Percentiles rank a stretch among this genome's conserved stretches.
phyloP scores from a whole-genome alignment of 1,140 invertebrate species.

The Magallana angulata region DNA sequence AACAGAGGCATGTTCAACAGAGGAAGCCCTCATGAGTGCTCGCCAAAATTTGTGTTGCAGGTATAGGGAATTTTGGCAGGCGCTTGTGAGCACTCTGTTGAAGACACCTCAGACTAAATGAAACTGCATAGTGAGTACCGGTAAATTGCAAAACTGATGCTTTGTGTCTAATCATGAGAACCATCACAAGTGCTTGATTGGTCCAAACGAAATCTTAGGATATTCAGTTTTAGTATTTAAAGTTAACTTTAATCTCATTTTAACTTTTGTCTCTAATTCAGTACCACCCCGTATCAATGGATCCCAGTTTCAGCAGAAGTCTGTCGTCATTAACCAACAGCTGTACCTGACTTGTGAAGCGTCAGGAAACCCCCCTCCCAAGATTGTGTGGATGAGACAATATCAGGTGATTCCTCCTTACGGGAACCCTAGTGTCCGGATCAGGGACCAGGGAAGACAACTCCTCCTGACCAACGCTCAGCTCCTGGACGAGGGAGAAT shows the following conservation, averaged over 20 bases:
- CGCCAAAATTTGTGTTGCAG: too few species aligned
- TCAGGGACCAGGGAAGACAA: slow-evolving; percentile 74
- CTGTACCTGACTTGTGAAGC: slow-evolving; percentile 73
- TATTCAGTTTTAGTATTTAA: too few species aligned
- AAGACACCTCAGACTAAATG: too few species aligned
- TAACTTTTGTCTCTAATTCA: slow-evolving; percentile 55
- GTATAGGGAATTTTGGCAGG: too few species aligned
- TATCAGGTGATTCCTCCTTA: slow-evolving; percentile 65
- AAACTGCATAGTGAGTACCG: too few species aligned
- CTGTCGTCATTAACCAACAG: slow-evolving; percentile 69
- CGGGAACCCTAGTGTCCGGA: slow-evolving; percentile 73
- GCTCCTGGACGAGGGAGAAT: slow-evolving; percentile 80
- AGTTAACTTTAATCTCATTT: background rate
- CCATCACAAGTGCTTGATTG: too few species aligned
- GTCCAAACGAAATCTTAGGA: too few species aligned
- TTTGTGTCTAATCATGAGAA: too few species aligned
- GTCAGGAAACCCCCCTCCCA: slow-evolving; percentile 72
- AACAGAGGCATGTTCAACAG: too few species aligned
- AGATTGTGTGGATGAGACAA: slow-evolving; percentile 73
- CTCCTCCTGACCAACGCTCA: slow-evolving; percentile 76
- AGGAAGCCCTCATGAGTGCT: too few species aligned
- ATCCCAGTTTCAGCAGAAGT: slow-evolving; percentile 63
- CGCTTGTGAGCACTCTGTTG: too few species aligned
- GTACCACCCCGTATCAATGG: slow-evolving; percentile 74
- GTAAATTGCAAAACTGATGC: too few species aligned